Percentiles rank a stretch among this genome's conserved stretches.
phyloP scores from a whole-genome alignment of 2,797 vertebrate genomes.

The Adelosebastes latens region DNA sequence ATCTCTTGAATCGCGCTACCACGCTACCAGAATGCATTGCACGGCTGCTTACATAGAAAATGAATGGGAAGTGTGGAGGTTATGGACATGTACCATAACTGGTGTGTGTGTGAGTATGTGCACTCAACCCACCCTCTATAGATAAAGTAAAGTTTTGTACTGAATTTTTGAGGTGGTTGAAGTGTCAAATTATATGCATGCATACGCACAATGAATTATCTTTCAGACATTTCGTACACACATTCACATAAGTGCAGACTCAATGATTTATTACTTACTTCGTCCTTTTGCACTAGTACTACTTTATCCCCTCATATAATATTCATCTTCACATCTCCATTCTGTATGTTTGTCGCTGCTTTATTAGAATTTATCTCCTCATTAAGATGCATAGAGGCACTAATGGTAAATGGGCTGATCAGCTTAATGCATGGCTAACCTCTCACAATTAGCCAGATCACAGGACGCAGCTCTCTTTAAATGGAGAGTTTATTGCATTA shows the following conservation, averaged over 20 bases:
- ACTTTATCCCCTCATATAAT: background rate
- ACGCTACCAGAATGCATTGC: too few relatives aligned
- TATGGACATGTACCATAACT: too few relatives aligned
- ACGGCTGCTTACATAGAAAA: too few relatives aligned
- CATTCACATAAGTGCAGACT: background rate
- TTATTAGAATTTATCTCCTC: constrained; percentile 24
- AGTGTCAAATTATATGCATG: background rate
- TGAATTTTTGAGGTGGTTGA: background rate
- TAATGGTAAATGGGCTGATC: constrained; percentile 75
- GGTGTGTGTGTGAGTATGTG: background rate
- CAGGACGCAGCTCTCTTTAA: background rate
- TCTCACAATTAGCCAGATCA: constrained; percentile 35
- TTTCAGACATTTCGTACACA: background rate
- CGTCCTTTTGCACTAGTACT: background rate
- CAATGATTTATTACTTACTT: background rate
- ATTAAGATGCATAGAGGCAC: constrained; percentile 53
- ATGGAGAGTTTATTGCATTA: background rate
- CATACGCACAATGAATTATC: background rate
- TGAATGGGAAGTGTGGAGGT: too few relatives aligned
- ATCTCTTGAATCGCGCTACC: too few relatives aligned
- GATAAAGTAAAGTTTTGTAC: background rate
- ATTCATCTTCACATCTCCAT: constrained; percentile 8
- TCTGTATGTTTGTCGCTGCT: constrained; percentile 16
- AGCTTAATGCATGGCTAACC: constrained; percentile 37
- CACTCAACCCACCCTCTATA: background rate